Evolutionary conservation across 2,113 vertebrate species (phyloP), one percentile per base, ranked within the genome.

Genomic region (Bolborhynchus lineola): DNA sequence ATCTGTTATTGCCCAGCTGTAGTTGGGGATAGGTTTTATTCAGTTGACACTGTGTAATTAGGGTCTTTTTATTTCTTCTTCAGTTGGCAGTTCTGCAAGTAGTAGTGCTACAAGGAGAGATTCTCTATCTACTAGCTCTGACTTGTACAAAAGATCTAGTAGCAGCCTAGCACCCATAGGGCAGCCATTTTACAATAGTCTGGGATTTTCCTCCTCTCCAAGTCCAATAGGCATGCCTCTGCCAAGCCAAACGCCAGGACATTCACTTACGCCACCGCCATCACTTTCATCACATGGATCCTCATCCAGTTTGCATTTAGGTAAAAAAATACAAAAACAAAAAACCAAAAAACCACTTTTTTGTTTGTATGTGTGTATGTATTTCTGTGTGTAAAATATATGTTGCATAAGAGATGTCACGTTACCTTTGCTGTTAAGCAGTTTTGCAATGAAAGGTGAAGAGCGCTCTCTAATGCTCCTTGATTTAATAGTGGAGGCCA

Each of bases 221-320:
- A 99, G 99, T 98, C 99, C 99, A 97, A 99, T 99, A 97, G 99
- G 99, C 98, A 99, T 99, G 98, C 98, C 98, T 98, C 98, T 98
- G 97, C 98, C 98, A 98, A 99, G 98, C 97, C 99, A 99, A 97
- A 99, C 99, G 93, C 99, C 99, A 83, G 98, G 99, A 97, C 99
- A 99, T 98, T 99, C 99, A 97, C 99, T 99, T 97, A 99, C 99
- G 97, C 99, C 99, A 97, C 99, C 99, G 93, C 99, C 99, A 93
- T 99, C 99, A 97, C 98, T 99, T 97, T 99, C 99, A 97, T 99
- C 99, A 97, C 99, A 99, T 97, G 99, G 99, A 97, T 99, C 99
- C 87, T 99, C 99, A 97, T 99, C 99, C 97, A 99, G 99, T 98
- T 99, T 99, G 98, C 99, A 99, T 98, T 98, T 99, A 97, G 99